These are phyloP conservation scores for Drosophila melanogaster DNA, from an alignment of 1,140 invertebrate species.

Conservation along the genomic window DNA sequence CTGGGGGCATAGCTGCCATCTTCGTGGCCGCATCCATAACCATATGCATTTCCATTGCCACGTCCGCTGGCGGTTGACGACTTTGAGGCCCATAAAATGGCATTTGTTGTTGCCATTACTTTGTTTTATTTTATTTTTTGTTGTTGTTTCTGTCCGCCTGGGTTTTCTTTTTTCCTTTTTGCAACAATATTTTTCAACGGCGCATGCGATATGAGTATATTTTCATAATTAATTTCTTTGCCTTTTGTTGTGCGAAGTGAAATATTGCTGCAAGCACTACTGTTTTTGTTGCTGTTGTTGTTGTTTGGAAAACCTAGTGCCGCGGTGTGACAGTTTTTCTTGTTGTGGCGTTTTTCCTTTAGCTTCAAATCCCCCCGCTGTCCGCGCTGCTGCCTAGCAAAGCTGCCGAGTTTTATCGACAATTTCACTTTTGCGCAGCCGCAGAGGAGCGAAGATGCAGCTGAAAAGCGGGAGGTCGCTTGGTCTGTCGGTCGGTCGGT, in stretches of 20 bases:
- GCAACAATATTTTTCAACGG: conserved; percentile 23
- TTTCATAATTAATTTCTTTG: conserved; percentile 64
- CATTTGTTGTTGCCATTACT: conserved; percentile 40
- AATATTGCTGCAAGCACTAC: conserved; percentile 35
- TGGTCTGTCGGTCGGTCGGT: neutral
- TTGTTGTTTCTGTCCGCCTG: neutral
- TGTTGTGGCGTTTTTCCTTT: conserved; percentile 27
- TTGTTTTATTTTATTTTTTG: conserved; percentile 12
- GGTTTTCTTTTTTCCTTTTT: conserved; percentile 7
- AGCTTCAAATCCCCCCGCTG: too few species aligned
- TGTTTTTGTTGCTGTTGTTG: conserved; percentile 4
- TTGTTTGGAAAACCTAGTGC: conserved; percentile 56
- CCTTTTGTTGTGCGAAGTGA: conserved; percentile 56
- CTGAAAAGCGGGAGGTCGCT: conserved; percentile 16
- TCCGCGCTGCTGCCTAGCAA: too few species aligned
- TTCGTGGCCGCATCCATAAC: conserved; percentile 6
- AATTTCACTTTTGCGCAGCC: conserved; percentile 76
- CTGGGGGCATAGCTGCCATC: conserved; percentile 16
- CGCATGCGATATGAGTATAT: conserved; percentile 54
- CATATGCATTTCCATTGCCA: conserved; percentile 18
- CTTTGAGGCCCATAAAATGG: conserved; percentile 36
- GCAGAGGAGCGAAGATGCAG: conserved; percentile 35
- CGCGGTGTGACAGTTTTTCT: conserved; percentile 57
- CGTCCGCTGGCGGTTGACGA: conserved; percentile 29
- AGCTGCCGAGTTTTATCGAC: conserved; percentile 61